These are phyloP conservation scores for Sitophilus oryzae DNA, from an alignment of 1,140 invertebrate species.

Conservation along the genomic window DNA sequence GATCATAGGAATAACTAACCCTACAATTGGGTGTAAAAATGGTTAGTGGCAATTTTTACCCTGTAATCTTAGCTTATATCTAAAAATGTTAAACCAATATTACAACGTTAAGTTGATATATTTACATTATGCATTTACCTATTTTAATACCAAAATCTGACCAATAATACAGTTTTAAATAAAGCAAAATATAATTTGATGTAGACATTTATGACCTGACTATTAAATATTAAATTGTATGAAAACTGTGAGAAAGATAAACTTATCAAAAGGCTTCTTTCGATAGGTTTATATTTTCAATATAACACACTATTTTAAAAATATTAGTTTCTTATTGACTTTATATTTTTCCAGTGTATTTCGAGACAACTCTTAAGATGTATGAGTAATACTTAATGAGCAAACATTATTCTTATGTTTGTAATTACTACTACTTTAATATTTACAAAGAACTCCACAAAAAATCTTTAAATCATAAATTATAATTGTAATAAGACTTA, in stretches of 20 bases:
- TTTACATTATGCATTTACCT: slow-evolving; percentile 5
- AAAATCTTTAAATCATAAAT: too few species aligned
- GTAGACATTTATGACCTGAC: not conserved
- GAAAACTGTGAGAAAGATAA: not conserved
- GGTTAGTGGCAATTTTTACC: slow-evolving; percentile 17
- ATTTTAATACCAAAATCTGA: slow-evolving; percentile 1
- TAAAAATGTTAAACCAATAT: slow-evolving; percentile 10
- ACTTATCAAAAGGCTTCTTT: not conserved
- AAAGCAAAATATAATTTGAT: slow-evolving; percentile 1
- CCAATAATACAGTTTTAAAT: slow-evolving; percentile 19
- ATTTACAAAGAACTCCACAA: too few species aligned
- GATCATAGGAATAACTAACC: not conserved
- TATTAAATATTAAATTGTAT: not conserved
- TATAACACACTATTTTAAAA: not conserved
- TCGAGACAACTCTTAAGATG: not conserved
- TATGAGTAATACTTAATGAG: not conserved
- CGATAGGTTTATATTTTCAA: not conserved
- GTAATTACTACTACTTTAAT: too few species aligned
- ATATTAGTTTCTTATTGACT: not conserved
- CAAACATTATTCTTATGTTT: not conserved
- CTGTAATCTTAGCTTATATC: slow-evolving; percentile 16
- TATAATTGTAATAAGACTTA: too few species aligned
- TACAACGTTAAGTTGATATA: slow-evolving; percentile 6
- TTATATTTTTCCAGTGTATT: not conserved
- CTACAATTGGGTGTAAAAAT: not conserved